Evolutionary conservation across 2,113 vertebrate species (phyloP), one percentile per base, ranked within the genome.

Genomic region (Forbesichthys papilliferus): DNA sequence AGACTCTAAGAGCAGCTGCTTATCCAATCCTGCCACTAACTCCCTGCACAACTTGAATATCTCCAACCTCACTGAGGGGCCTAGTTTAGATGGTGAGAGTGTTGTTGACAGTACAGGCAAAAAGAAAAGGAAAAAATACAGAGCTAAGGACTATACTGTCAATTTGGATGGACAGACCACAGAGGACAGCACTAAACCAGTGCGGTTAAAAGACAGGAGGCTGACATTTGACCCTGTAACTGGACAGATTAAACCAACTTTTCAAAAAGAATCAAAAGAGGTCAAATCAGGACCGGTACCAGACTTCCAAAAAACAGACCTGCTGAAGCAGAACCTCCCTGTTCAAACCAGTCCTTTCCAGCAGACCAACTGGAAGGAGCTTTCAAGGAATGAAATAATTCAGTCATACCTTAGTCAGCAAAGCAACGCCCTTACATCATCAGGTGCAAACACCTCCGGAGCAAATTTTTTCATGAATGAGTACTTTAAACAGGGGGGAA

Each of bases 301-400:
- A 1, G 93, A 95, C 68, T 84, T 85, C 78, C 92, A 94, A 78
- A 87, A 92, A 87, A 92, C 94, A 82, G 94, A 94, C 77, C 89
- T 70, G 12, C 89, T 87, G 36, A 92, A 92, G 82, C 93, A 88
- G 61, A 94, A 92, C 86, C 87, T 88, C 64, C 90, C 93, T 59
- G 82, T 91, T 65, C 81, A 91, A 61, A 93, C 94, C 82, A 95
- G 93, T 85, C 93, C 94, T 59, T 95, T 97, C 74, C 95, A 96
- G 87, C 95, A 96, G 89, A 96, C 94, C 13, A 96, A 97, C 92
- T 96, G 95, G 94, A 96, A 96, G 84, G 95, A 96, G 70, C 86
- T 96, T 73, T 96, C 96, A 0, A 93, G 94, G 80, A 98, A 95
- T 0, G 95, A 96, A 88, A 97, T 96, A 66, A 96, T 98, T 84